Evolutionary conservation across 2,888 invertebrate species (phyloP), one percentile per base, ranked within the genome.

Genomic region (Atethmia centrago): DNA sequence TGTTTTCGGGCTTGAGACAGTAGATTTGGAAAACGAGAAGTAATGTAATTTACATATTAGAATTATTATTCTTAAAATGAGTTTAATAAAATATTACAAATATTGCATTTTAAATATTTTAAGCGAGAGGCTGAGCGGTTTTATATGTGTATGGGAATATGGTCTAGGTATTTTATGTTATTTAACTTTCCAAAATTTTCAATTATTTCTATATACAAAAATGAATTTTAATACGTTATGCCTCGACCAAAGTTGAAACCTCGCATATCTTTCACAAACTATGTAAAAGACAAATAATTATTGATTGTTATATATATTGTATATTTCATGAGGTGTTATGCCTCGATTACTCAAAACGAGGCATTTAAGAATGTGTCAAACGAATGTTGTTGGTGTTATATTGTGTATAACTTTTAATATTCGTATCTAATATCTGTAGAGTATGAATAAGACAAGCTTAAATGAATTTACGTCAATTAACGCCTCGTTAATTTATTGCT

Each of bases 71-170:
- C 4, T 71, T 47, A 16, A 53, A 58, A 53, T 25, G 21, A 45
- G 7, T 45, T 66, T 19, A 8, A n/a, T n/a, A 53, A n/a, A 42
- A 56, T 21, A 59, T 55, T 61, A 66, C 68, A 65, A 65, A 71
- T 77, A 45, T 80, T 80, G 84, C 82, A 84, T 84, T 84, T 85
- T 71, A 25, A 71, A 78, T 80, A 51, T 70, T 63, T 16, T 47
- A 67, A 62, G 53, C 49, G 45, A 71, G 77, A 79, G 72, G 45
- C 74, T 72, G 75, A 79, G 70, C 59, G 62, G 55, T 75, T 62
- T 68, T 40, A 25, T 36, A 61, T 25, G 28, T 63, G 21, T 68
- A 75, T 49, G 83, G 88, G 84, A 80, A 83, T 82, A 53, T 84
- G 86, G 87, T 83, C 71, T 74, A 19, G 21, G 21, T 77, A 78